Conservation (phyloP, 1,140 invertebrate genomes). For the Penaeus vannamei region DNA sequence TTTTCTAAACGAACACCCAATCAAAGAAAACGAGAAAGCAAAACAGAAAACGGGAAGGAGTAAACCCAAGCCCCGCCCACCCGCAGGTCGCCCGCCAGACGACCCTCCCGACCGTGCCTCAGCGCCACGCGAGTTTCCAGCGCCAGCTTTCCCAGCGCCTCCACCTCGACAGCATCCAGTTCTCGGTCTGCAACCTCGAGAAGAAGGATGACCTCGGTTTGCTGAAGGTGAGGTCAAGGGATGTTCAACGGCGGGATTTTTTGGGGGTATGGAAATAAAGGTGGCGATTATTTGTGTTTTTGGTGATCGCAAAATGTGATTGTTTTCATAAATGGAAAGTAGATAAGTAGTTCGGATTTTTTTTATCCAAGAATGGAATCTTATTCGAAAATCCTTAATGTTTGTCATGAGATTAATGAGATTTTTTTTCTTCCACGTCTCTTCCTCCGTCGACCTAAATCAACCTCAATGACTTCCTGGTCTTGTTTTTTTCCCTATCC, state of each 20-base stretch:
- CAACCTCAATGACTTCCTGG: background rate
- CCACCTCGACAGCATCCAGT: slow-evolving; percentile 82
- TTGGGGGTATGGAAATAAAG: too few relatives aligned
- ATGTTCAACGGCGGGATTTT: background rate
- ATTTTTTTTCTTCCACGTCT: background rate
- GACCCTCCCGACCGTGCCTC: slow-evolving; percentile 84
- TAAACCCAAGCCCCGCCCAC: too few relatives aligned
- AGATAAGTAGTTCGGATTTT: too few relatives aligned
- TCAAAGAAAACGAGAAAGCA: too few relatives aligned
- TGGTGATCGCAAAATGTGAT: too few relatives aligned
- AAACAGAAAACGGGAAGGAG: too few relatives aligned
- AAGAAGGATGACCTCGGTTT: slow-evolving; percentile 77
- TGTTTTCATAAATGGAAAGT: too few relatives aligned
- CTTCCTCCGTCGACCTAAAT: background rate
- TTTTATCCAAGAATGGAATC: too few relatives aligned
- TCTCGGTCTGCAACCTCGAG: slow-evolving; percentile 82
- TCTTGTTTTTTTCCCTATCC: background rate
- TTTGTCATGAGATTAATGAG: too few relatives aligned
- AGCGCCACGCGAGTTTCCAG: slow-evolving; percentile 84
- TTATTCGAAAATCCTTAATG: too few relatives aligned
- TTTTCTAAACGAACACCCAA: too few relatives aligned
- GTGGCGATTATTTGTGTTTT: too few relatives aligned
- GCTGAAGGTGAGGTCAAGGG: slow-evolving; percentile 77
- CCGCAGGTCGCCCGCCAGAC: slow-evolving; percentile 82
- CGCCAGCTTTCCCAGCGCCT: slow-evolving; percentile 83